These are phyloP conservation scores for Philereme transversata DNA, from an alignment of 2,888 invertebrate species.

Conservation along the genomic window DNA sequence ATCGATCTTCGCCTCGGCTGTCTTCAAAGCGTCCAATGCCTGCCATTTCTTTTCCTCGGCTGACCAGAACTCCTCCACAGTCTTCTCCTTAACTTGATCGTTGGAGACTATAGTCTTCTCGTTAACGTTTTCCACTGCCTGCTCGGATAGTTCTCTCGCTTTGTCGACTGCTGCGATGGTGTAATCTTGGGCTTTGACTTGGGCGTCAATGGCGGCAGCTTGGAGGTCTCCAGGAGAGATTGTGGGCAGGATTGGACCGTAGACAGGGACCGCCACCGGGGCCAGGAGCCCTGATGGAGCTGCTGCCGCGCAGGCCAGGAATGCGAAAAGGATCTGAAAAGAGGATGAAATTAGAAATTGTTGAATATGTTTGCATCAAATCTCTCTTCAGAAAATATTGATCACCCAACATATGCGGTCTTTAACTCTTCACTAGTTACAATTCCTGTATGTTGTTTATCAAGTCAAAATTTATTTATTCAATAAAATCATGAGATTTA, in stretches of 20 bases:
- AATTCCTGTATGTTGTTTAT: too few relatives aligned
- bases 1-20: conserved; percentile 65
- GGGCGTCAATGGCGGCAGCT: conserved; percentile 70
- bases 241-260: conserved; percentile 51
- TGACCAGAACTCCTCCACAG: conserved; percentile 57
- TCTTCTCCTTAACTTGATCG: conserved; percentile 60
- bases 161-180: conserved; percentile 58
- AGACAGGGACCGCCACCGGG: conserved; percentile 36
- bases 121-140: conserved; percentile 53
- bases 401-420: too few relatives aligned
- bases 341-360: background rate
- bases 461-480: too few relatives aligned
- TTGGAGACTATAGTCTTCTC: conserved; percentile 52
- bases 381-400: too few relatives aligned
- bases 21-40: conserved; percentile 62
- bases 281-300: conserved; percentile 58
- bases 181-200: conserved; percentile 58
- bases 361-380: too few relatives aligned
- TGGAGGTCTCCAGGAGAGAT: conserved; percentile 69
- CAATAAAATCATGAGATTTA: too few relatives aligned
- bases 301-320: conserved; percentile 65
- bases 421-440: too few relatives aligned
- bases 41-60: conserved; percentile 75
- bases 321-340: conserved; percentile 63
- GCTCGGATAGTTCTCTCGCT: conserved; percentile 54